phyloP scores from a whole-genome alignment of 2,888 invertebrate species.

The Metacarcinus magister region DNA sequence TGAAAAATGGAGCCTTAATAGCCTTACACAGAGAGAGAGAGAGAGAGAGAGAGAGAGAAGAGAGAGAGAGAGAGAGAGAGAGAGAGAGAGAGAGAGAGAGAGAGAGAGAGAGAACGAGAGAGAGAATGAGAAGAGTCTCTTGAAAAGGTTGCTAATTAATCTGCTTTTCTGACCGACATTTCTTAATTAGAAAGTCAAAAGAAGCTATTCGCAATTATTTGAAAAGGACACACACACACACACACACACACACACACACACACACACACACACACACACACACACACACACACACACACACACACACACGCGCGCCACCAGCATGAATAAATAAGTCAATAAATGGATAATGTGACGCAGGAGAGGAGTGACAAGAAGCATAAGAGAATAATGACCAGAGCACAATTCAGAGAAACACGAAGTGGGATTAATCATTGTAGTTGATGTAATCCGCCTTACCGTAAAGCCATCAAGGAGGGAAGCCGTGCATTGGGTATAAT shows the following conservation, averaged over 20 bases:
- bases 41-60: conserved; percentile 21
- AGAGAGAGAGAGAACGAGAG: conserved; percentile 41
- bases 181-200: conserved; percentile 3
- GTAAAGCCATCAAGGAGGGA: not conserved
- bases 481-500: not conserved
- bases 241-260: not conserved
- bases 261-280: not conserved
- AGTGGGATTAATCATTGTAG: not conserved
- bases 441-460: not conserved
- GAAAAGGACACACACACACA: conserved; percentile 5
- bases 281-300: not conserved
- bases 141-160: conserved; percentile 16
- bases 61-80: not conserved
- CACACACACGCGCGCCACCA: not conserved
- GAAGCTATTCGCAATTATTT: not conserved
- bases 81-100: conserved; percentile 10
- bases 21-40: not conserved
- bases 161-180: not conserved
- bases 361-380: too few relatives aligned
- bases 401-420: too few relatives aligned
- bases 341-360: not conserved
- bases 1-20: not conserved
- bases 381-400: not conserved
- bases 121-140: not conserved
- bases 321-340: not conserved